Base-by-base conservation (phyloP, 2,888 invertebrate genomes). In the Steinernema carpocapsae region DNA sequence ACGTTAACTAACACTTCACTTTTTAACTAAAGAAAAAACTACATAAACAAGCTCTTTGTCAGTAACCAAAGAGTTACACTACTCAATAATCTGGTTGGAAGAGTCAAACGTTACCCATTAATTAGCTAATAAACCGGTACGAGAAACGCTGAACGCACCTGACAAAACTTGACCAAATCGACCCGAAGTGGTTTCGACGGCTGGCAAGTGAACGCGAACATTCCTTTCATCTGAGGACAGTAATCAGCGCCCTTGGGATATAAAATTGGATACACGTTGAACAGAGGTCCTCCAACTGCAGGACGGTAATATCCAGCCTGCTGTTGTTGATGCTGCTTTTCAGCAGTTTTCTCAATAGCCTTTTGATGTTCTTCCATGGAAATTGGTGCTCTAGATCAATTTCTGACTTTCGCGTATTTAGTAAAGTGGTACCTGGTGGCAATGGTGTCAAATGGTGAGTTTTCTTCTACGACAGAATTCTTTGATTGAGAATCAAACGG, bases 141-240 rank as follows among this genome's bases (percentile, higher is more conserved):
- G n/a, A n/a, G n/a, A n/a, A n/a, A n/a, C n/a, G n/a, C n/a, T n/a
- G n/a, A 29, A 37, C 72, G 43, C 19, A 82, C 82, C 76, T 84
- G 83, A 71, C 84, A 84, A 71, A 84, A 84, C 72, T 84, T 83
- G 45, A 83, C 83, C 24, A 84, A 76, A 77, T 84, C 84, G 37
- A 83, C 72, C 52, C 84, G 73, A n/a, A 84, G 76, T 12, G 82
- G 80, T 59, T 84, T 84, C 43, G 82, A 81, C 2, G 84, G 84
- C 59, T 81, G 81, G 52, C 84, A 84, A 7, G 84, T 84, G 73
- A 78, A 84, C 0, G 82, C 82, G 70, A 84, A 84, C 74, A 78
- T 77, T 24, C 76, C 78, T 26, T 76, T 77, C 82, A 84, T 82
- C 37, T 81, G 76, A 19, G 77, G 71, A 70, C 84, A 84, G 52